Evolutionary conservation across 2,797 vertebrate species (phyloP).

Genomic region (Sus cebifrons): DNA sequence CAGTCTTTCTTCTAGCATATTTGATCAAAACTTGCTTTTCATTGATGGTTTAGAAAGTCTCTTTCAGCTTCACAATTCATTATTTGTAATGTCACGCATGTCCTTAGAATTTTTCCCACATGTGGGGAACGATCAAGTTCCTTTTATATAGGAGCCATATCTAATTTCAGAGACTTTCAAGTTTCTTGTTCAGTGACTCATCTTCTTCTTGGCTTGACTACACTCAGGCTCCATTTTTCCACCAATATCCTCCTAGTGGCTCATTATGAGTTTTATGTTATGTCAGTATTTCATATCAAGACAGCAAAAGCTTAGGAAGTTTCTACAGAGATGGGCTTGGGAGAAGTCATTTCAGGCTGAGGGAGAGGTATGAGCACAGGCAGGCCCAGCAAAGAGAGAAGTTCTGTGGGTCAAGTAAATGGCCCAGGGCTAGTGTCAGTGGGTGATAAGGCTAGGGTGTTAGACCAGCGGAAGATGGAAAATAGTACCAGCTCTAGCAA

Average conservation of each 20-base stretch:
- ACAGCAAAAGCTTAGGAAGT: constrained; percentile 9
- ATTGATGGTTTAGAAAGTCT: not conserved
- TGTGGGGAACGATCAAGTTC: constrained; percentile 1
- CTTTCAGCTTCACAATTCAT: not conserved
- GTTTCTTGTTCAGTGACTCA: constrained; percentile 41
- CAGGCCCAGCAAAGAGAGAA: not conserved
- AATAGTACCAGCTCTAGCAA: not conserved
- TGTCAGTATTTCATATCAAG: not conserved
- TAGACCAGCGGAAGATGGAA: not conserved
- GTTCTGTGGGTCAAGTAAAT: not conserved
- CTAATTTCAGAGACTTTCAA: constrained; percentile 15
- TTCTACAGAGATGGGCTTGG: not conserved
- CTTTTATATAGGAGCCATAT: not conserved
- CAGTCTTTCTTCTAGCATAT: not conserved
- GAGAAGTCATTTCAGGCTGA: not conserved
- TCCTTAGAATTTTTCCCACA: not conserved
- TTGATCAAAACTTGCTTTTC: constrained; percentile 39
- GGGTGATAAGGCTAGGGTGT: not conserved
- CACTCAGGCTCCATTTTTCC: not conserved
- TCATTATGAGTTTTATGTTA: constrained; percentile 13
- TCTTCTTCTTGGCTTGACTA: not conserved
- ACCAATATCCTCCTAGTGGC: not conserved
- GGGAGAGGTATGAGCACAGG: not conserved
- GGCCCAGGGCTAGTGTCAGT: not conserved
- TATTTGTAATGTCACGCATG: not conserved